Evolutionary conservation across 2,888 invertebrate genomes (phyloP), one percentile per base, ranked within the genome.

Genomic region (Epiblema foenella): DNA sequence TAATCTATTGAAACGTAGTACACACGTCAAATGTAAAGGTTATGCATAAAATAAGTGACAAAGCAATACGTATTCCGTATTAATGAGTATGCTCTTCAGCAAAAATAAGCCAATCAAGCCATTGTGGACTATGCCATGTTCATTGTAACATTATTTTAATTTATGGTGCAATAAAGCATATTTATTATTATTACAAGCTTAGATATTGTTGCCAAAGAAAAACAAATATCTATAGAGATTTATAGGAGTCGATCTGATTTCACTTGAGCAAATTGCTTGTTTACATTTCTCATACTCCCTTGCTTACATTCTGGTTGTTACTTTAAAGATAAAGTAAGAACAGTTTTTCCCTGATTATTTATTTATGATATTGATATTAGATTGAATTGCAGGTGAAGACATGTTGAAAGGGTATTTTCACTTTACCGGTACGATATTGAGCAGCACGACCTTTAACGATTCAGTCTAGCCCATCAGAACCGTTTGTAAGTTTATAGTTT

Each of bases 21-120:
- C 42, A 64, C 29, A 59, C 52, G 51, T 29, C 64, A 64, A 58
- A 69, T 56, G 62, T 49, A 58, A 64, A 58, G 57, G 58, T 64
- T 46, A 52, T 15, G 51, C 64, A 64, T 67, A 37, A 52, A 66
- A 65, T 52, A 59, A 52, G 10, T 33, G 39, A 42, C 17, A 69
- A 49, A 51, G 37, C n/a, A 46, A 49, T 42, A 7, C 5, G 42
- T 42, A 7, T 15, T 42, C n/a, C 4, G 15, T 42, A 42, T 15
- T 42, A 3, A 24, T 4, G 24, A 24, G 4, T 42, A 42, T 42
- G 42, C 15, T 42, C 42, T 42, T 42, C n/a, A 42, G 15, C 42
- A 15, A 2, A 15, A 42, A 8, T 8, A 33, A 33, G n/a, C n/a
- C n/a, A n/a, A n/a, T n/a, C n/a, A n/a, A n/a, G n/a, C n/a, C n/a